A percentile compares a stretch with the other conserved stretches of the same genome.
Conservation (phyloP, 2,888 invertebrate species). For the Leptothorax acervorum region DNA sequence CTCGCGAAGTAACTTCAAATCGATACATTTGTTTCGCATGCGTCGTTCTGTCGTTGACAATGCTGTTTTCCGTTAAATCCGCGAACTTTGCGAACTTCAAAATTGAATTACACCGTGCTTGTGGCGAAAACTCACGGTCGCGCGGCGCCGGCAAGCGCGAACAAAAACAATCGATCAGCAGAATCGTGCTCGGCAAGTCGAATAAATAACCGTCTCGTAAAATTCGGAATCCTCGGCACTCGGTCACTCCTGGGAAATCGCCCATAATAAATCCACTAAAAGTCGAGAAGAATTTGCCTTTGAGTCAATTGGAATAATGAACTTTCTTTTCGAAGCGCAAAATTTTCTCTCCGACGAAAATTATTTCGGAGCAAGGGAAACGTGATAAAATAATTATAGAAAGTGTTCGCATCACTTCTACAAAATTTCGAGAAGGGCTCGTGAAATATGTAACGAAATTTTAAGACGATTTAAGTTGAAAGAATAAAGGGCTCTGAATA, state of each 20-base stretch:
- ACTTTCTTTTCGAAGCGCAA: not conserved
- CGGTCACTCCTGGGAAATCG: conserved; percentile 35
- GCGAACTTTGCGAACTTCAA: conserved; percentile 39
- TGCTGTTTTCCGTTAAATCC: conserved; percentile 30
- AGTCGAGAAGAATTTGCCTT: conserved; percentile 22
- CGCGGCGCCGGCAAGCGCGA: conserved; percentile 2
- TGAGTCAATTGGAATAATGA: conserved; percentile 25
- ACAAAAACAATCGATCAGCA: conserved; percentile 66
- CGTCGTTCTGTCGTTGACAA: conserved; percentile 12
- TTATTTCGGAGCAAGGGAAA: not conserved
- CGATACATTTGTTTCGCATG: conserved; percentile 41
- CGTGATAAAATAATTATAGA: too few relatives aligned
- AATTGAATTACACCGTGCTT: conserved; percentile 39
- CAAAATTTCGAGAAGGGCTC: not conserved
- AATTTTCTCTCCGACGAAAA: not conserved
- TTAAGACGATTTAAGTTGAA: not conserved
- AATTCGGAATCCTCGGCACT: conserved; percentile 20
- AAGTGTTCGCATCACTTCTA: not conserved
- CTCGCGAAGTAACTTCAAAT: conserved; percentile 16
- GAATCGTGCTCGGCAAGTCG: conserved; percentile 67
- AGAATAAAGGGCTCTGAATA: not conserved
- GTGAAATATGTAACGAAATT: not conserved
- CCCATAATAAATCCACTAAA: conserved; percentile 22
- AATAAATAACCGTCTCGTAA: conserved; percentile 56
- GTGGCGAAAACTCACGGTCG: conserved; percentile 36